phyloP scores from a whole-genome alignment of 2,113 vertebrate species.

The Corynorhinus townsendii region DNA sequence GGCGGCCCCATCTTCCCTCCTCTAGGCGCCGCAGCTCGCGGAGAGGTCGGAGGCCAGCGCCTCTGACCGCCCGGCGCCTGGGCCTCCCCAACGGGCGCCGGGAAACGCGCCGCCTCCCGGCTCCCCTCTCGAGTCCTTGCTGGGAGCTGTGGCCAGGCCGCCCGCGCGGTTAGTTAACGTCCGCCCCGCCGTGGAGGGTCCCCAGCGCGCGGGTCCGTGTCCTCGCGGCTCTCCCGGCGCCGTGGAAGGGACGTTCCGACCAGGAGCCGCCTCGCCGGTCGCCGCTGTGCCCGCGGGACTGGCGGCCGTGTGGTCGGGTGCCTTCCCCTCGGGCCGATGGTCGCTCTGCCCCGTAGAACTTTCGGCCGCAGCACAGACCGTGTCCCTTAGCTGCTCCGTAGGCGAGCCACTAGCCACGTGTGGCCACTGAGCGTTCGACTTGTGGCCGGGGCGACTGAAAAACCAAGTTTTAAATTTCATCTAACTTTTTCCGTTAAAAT shows the following conservation, averaged over 20 bases:
- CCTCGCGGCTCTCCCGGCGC: background rate
- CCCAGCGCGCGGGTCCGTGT: background rate
- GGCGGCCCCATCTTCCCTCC: background rate
- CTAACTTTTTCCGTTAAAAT: background rate
- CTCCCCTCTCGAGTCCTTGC: background rate
- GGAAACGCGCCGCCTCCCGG: background rate
- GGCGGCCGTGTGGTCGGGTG: background rate
- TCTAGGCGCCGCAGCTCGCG: background rate
- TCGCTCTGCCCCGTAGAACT: conserved; percentile 11
- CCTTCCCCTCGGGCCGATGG: background rate
- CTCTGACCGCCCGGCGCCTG: background rate
- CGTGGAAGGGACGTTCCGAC: background rate
- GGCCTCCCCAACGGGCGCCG: background rate
- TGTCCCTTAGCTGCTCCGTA: background rate
- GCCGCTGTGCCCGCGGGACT: background rate
- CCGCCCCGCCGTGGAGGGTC: background rate
- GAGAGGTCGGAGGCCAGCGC: conserved; percentile 47
- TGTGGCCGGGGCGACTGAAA: background rate
- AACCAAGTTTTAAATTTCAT: background rate
- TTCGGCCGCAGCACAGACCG: background rate
- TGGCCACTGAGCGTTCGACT: background rate
- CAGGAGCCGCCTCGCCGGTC: background rate
- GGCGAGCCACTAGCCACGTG: background rate
- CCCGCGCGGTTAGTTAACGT: conserved; percentile 15
- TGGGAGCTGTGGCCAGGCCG: background rate